These are phyloP conservation scores for Halocynthia aurantium DNA, from an alignment of 23 tunicate genomes.

Conservation along the genomic window DNA sequence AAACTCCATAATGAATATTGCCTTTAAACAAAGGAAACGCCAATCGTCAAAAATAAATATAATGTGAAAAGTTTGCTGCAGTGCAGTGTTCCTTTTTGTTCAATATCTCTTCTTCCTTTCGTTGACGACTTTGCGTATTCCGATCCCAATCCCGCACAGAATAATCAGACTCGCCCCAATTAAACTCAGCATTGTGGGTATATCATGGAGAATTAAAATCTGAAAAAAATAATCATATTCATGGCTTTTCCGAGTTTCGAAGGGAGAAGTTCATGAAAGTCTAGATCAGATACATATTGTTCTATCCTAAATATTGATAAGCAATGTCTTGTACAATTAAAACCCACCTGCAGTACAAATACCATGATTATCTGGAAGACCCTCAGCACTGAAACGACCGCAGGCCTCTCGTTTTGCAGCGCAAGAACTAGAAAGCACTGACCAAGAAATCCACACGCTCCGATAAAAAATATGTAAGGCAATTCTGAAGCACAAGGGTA, in stretches of 20 bases:
- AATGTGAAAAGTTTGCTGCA: too few species aligned
- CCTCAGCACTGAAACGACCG: conserved; percentile 35
- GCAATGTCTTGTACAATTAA: background rate
- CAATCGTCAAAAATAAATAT: too few species aligned
- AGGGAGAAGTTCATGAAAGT: background rate
- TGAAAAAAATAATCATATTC: conserved; percentile 7
- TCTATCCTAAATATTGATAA: too few species aligned
- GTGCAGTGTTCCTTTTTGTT: too few species aligned
- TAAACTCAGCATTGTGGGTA: conserved; percentile 41
- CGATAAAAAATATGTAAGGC: conserved; percentile 29
- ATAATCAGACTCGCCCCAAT: conserved; percentile 47
- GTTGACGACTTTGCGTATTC: conserved; percentile 29
- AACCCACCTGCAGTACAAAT: conserved; percentile 48
- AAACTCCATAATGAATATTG: too few species aligned
- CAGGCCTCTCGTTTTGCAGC: conserved; percentile 58
- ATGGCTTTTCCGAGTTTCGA: background rate
- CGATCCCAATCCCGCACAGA: conserved; percentile 33
- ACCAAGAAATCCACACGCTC: conserved; percentile 26
- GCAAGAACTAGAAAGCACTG: conserved; percentile 45
- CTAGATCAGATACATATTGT: too few species aligned
- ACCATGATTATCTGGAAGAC: conserved; percentile 49
- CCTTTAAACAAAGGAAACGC: too few species aligned
- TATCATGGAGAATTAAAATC: conserved; percentile 43
- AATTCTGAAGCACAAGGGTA: conserved; percentile 48
- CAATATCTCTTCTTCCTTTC: conserved; percentile 6